Conservation (phyloP, 2,797 vertebrate genomes). For the Enteromius paludinosus region DNA sequence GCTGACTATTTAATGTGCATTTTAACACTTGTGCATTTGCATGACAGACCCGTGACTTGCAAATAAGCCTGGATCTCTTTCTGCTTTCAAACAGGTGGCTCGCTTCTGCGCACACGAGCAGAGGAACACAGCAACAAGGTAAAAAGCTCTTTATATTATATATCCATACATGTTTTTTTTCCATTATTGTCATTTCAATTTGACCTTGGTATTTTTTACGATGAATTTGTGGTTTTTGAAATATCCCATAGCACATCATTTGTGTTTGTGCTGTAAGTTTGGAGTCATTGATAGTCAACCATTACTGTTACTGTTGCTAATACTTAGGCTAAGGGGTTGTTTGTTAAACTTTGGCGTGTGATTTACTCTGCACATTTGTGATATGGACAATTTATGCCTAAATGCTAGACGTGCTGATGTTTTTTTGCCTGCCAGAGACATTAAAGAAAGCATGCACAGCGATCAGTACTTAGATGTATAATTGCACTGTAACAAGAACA, state of each 20-base stretch:
- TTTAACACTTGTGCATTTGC: conserved; percentile 73
- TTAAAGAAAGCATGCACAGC: neutral
- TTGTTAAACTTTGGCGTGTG: neutral
- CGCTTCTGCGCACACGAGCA: conserved; percentile 35
- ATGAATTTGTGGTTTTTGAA: neutral
- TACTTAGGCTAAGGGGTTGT: neutral
- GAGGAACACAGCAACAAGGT: conserved; percentile 69
- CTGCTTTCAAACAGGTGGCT: conserved; percentile 74
- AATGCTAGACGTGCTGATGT: neutral
- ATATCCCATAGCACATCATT: neutral
- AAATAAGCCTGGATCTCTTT: conserved; percentile 71
- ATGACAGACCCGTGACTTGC: conserved; percentile 76
- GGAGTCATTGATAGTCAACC: neutral
- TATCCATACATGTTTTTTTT: neutral
- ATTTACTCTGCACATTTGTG: neutral
- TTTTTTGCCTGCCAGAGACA: neutral
- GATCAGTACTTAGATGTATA: too few relatives aligned
- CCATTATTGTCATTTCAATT: neutral
- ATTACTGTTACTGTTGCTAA: neutral
- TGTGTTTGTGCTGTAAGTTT: neutral
- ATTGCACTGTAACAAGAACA: too few relatives aligned
- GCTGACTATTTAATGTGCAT: conserved; percentile 51
- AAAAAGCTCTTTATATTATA: conserved; percentile 53
- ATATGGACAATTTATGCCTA: neutral
- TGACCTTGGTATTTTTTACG: neutral